Evolutionary conservation across 2,113 vertebrate species (phyloP), one percentile per base, ranked within the genome.

Genomic region (Mirounga angustirostris): DNA sequence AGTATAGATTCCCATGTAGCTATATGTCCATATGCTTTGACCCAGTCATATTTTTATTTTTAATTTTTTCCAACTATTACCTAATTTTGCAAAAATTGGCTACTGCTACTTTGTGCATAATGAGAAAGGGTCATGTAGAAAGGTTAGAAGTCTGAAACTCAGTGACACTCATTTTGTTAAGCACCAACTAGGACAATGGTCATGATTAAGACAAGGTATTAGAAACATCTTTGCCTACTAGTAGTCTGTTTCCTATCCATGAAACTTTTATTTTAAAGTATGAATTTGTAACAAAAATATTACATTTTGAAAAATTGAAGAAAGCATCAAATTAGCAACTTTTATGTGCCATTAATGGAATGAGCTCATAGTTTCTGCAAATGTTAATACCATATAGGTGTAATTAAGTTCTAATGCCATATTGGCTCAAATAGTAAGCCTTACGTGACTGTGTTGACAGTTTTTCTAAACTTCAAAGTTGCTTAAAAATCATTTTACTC

Each of bases 181-280:
- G 4, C 14, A 76, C 33, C 5, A 69, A 12, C 73, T 71, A 19
- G 59, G 92, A 50, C 43, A 36, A 24, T 30, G 13, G n/a, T 78
- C 59, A 59, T 71, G 46, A 65, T 71, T 95, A 86, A 82, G 28
- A 36, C 61, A 63, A 63, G 15, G 7, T 50, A 36, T 59, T 74
- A 43, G 54, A 52, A 76, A 59, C 30, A 84, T 67, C 56, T 91
- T 93, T 24, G 58, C 18, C 73, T 95, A 24, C 24, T 54, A 33
- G 8, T 6, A 73, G 9, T n/a, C 79, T 92, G 8, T 95, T 74
- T 95, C 58, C 33, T 33, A 76, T 18, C 6, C 6, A 7, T 65
- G 46, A 61, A 71, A 89, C 9, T 24, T 84, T 69, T 79, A 67
- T 67, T 87, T 91, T 82, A 91, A 93, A 95, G 76, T 91, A 54